Conservation (phyloP, 2,888 invertebrate genomes). For the Cremastinae sp. region DNA sequence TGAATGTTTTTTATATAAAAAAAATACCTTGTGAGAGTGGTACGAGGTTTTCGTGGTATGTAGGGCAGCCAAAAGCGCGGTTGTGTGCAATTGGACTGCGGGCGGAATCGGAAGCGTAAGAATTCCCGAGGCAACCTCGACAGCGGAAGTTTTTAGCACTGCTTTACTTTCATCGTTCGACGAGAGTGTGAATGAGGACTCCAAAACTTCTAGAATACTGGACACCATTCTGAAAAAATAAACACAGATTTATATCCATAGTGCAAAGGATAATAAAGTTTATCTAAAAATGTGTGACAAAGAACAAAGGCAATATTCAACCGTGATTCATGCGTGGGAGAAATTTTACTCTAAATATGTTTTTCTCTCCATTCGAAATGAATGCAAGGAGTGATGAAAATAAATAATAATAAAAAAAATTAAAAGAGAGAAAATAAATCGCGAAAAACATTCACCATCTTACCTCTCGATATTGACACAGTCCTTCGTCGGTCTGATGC, state of each 20-base stretch:
- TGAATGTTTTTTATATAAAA: not conserved
- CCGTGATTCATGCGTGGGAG: too few species aligned
- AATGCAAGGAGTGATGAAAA: not conserved
- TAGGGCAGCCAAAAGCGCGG: slow-evolving; percentile 90
- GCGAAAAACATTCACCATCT: slow-evolving; percentile 65
- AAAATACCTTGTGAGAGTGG: slow-evolving; percentile 90
- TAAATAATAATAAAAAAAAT: slow-evolving; percentile 8
- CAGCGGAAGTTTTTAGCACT: slow-evolving; percentile 82
- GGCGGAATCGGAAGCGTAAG: slow-evolving; percentile 87
- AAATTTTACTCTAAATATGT: too few species aligned
- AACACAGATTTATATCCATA: not conserved
- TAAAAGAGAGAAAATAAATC: slow-evolving; percentile 33
- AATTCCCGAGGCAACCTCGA: slow-evolving; percentile 85
- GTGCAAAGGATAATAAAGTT: too few species aligned
- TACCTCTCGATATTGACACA: slow-evolving; percentile 78
- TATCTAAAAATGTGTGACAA: slow-evolving; percentile 5
- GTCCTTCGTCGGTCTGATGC: slow-evolving; percentile 77
- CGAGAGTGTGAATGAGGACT: slow-evolving; percentile 85
- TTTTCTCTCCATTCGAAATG: too few species aligned
- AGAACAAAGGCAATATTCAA: too few species aligned
- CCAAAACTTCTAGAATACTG: slow-evolving; percentile 87
- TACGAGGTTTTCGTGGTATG: slow-evolving; percentile 88
- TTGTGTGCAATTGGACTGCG: slow-evolving; percentile 88
- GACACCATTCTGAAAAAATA: slow-evolving; percentile 83
- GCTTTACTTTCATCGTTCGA: slow-evolving; percentile 81